Evolutionary conservation across 2,113 vertebrate species (phyloP), one percentile per base, ranked within the genome.

Genomic region (Uropsilus gracilis): DNA sequence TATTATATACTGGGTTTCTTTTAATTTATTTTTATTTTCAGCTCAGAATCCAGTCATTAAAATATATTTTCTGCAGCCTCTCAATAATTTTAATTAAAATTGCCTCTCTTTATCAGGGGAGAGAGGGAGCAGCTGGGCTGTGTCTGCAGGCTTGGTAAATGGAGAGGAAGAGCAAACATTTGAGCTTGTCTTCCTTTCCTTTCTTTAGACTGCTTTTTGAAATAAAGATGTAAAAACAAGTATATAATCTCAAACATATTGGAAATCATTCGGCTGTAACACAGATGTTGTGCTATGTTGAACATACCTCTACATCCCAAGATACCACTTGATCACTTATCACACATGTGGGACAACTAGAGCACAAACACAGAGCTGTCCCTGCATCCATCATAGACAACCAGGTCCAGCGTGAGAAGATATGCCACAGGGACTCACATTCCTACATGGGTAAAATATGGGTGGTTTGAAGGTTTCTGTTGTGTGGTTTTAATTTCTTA

Each of bases 81-180:
- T 90, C 39, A 57, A 90, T 89, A 92, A 96, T 17, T 89, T 81
- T 92, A 94, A 97, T 68, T 97, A 96, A 97, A 96, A 96, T 89
- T 95, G 94, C 66, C 75, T 94, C 90, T 95, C 88, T 89, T 75
- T 20, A 78, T 44, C 63, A 81, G 63, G 93, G 34, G 53, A 86
- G 90, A 94, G 42, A 96, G 72, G 88, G 93, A 95, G 82, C 8
- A 93, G 64, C 85, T 42, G 20, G 90, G n/a, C 17, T 92, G 57
- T 93, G 46, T 32, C 85, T 90, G 12, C 69, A 48, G 55, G 44
- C 18, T 0, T 81, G 34, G 59, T 44, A 53, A 89, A 81, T 72
- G 55, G 34, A 84, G 39, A 94, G 76, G 55, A 66, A 91, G 80
- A 93, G 32, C 26, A 87, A 87, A 90, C 30, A 39, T 5, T 7